Base-by-base conservation (phyloP, 1,140 invertebrate genomes). In the Fopius arisanus region DNA sequence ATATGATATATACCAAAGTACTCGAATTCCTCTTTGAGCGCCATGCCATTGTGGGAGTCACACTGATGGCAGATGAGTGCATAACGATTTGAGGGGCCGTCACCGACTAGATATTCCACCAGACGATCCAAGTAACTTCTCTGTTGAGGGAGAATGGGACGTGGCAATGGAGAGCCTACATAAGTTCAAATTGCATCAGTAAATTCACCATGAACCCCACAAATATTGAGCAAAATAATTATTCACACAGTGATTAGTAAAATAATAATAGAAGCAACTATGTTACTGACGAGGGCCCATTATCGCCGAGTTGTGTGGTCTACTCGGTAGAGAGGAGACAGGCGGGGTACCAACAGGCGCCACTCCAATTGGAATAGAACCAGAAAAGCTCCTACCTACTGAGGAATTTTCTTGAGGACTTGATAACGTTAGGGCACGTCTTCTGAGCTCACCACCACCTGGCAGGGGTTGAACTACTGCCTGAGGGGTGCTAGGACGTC, bases 41-140 rank as follows among this genome's bases (percentile, higher is more conserved):
- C 96, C 97, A 99, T 98, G 77, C 98, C 98, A 89, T 99, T 99
- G 84, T 99, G 98, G 10, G 93, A 93, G 72, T 91, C 91, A 85
- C 98, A 99, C 73, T 94, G 90, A 31, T 90, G 90, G 88, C 98
- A 99, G 82, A 99, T 97, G 65, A 99, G 90, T 40, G 97, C 98
- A 87, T 94, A 98, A 77, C 97, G 91, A 89, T 98, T 96, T 73
- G 93, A 92, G 63, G 97, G 97, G 23, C 97, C 97, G 90, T 99
- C 98, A 37, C 96, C 97, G 19, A 99, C 92, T 59, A 99, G 85
- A 84, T 96, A 98, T 84, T 99, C 98, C 19, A 99, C 92, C 73
- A 99, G 88, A 81, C 94, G 94, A 86, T 99, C 97, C 62, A 98
- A 84, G 54, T 92, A 90, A 21, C 90, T 90, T 73, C 93, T 89